phyloP scores from a whole-genome alignment of 2,113 vertebrate genomes.

The Ursus arctos region DNA sequence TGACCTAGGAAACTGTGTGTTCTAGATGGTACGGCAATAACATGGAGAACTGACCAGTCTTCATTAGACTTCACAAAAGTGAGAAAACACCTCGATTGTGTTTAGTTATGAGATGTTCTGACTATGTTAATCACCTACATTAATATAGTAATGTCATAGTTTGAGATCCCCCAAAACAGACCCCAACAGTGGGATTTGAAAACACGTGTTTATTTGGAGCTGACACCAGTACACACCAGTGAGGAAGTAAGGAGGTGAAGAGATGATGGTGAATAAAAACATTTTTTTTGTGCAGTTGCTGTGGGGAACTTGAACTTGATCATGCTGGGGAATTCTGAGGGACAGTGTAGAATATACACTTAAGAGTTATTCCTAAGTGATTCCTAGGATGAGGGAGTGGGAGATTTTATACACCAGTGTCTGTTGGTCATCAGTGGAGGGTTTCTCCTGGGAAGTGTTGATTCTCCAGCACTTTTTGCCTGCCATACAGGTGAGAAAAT shows the following conservation, averaged over 20 bases:
- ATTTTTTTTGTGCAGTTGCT: slow-evolving; percentile 1
- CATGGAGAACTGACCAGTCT: background rate
- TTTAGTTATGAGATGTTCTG: background rate
- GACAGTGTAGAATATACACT: background rate
- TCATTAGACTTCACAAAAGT: background rate
- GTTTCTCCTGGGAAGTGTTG: slow-evolving; percentile 13
- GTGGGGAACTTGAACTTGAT: background rate
- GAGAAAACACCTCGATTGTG: background rate
- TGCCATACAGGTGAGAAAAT: background rate
- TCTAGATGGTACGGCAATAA: background rate
- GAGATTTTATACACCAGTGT: background rate
- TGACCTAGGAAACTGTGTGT: background rate
- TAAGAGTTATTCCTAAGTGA: slow-evolving; percentile 22
- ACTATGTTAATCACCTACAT: background rate
- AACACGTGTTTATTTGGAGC: background rate
- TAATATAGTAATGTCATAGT: background rate
- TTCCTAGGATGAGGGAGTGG: background rate
- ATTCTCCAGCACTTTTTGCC: slow-evolving; percentile 13
- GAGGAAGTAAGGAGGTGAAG: background rate
- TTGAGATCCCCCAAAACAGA: background rate
- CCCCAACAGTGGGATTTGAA: background rate
- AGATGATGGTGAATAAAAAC: background rate
- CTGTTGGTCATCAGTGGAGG: background rate
- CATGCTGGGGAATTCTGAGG: background rate
- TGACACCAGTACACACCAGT: background rate